Evolutionary conservation across 2,797 vertebrate species (phyloP), one percentile per base, ranked within the genome.

Genomic region (Thunnus albacares): DNA sequence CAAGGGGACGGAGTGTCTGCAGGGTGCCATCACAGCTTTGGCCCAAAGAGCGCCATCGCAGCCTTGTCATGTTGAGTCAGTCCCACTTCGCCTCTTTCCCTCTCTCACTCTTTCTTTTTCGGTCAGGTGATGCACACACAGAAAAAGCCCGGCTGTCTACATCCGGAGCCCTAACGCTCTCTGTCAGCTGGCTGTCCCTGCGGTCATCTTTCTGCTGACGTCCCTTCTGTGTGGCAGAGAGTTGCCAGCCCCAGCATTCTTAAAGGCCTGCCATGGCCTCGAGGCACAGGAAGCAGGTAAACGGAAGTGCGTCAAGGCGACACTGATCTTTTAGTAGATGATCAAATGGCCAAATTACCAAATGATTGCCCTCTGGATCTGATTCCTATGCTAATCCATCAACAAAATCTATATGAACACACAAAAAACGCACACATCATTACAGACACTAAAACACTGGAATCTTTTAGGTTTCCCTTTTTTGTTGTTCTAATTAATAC

Each of bases 401-500:
- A 90, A 82, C 56, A 72, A 73, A 83, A 90, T 89, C 69, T 55
- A 85, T 67, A 80, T 2, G 58, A 80, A 83, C 73, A 38, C 64
- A n/a, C 62, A 59, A 67, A 59, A 24, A 65, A 77, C 69, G 49
- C 72, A 71, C 59, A 17, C 65, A 55, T 75, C 82, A 84, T 81
- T 62, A 81, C 69, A 73, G 72, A 64, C 45, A 53, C 59, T 52
- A 78, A 87, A 88, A 89, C 82, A 77, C 79, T 78, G 69, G 85
- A 84, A 87, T 92, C 80, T 85, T 94, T 92, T 87, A 85, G 84
- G 85, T 90, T 92, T 92, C 87, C 84, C 59, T 90, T 91, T 85
- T 90, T 87, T 89, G 79, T 90, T 88, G 79, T 87, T 93, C 93
- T 93, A 95, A 96, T 95, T 95, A 95, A 95, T 95, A 95, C 82